Percentiles rank a stretch among this genome's conserved stretches.
Evolutionary conservation across 2,797 vertebrate species (phyloP).

Genomic region (Chromobotia macracanthus): DNA sequence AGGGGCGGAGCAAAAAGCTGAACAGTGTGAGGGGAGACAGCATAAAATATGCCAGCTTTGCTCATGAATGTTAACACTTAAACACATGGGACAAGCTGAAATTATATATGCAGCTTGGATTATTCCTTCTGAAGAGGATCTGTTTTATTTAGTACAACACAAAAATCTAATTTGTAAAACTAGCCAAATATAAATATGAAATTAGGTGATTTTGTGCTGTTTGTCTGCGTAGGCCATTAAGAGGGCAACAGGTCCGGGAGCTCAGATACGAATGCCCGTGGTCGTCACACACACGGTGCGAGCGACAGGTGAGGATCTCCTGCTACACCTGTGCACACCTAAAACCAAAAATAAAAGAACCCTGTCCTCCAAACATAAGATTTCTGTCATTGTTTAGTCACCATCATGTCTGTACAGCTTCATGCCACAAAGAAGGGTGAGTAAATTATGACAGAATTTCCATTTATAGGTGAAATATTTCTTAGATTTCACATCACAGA

Average conservation of each 20-base stretch:
- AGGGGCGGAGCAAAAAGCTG: too few relatives aligned
- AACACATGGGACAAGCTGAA: too few relatives aligned
- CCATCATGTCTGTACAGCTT: too few relatives aligned
- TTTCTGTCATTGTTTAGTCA: too few relatives aligned
- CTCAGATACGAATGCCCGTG: constrained; percentile 85
- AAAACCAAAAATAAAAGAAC: too few relatives aligned
- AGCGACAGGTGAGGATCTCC: constrained; percentile 74
- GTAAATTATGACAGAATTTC: neutral
- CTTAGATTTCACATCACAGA: neutral
- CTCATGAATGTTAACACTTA: neutral
- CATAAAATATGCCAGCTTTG: neutral
- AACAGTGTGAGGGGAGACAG: too few relatives aligned
- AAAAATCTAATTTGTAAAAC: neutral
- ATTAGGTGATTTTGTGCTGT: constrained; percentile 6
- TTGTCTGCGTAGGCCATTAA: constrained; percentile 76
- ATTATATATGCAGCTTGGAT: too few relatives aligned
- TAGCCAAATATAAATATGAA: neutral
- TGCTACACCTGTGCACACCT: neutral
- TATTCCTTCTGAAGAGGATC: too few relatives aligned
- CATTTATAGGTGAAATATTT: neutral
- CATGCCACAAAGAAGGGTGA: too few relatives aligned
- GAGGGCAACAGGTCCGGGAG: constrained; percentile 72
- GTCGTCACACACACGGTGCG: constrained; percentile 84
- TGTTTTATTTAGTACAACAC: too few relatives aligned
- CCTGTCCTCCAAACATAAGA: too few relatives aligned